Evolutionary conservation across 2,113 vertebrate genomes (phyloP).

Genomic region (Dissostichus mawsoni): DNA sequence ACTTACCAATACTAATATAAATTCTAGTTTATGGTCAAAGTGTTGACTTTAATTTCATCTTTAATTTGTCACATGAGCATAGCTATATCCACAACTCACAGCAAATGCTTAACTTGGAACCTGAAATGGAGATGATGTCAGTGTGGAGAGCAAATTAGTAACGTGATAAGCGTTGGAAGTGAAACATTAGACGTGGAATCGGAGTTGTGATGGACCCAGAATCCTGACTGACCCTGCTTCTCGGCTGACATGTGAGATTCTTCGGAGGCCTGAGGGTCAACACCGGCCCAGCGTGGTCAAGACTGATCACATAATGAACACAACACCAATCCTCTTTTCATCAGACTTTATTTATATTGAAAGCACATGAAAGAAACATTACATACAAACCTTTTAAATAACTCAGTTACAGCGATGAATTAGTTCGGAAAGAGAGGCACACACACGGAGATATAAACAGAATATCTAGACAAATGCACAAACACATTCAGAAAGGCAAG

Average conservation of each 20-base stretch:
- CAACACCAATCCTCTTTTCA: conserved; percentile 41
- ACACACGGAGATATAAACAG: conserved; percentile 59
- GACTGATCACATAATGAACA: conserved; percentile 61
- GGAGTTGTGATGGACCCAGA: conserved; percentile 71
- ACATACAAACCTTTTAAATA: conserved; percentile 53
- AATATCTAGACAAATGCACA: conserved; percentile 55
- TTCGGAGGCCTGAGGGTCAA: conserved; percentile 70
- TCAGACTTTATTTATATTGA: conserved; percentile 72
- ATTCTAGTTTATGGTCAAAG: background rate
- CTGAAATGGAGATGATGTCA: conserved; percentile 73
- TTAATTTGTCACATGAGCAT: conserved; percentile 10
- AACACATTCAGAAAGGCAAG: conserved; percentile 46
- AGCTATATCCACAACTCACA: conserved; percentile 24
- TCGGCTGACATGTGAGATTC: conserved; percentile 73
- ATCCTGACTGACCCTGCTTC: conserved; percentile 65
- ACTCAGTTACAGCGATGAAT: conserved; percentile 51
- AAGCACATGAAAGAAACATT: conserved; percentile 42
- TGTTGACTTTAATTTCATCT: conserved; percentile 1
- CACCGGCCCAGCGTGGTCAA: conserved; percentile 42
- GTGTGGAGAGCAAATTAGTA: conserved; percentile 68
- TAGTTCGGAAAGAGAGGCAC: conserved; percentile 43
- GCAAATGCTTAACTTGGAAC: conserved; percentile 37
- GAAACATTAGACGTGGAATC: conserved; percentile 72
- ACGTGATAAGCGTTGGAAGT: conserved; percentile 69
- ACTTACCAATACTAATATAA: background rate